Evolutionary conservation across 2,888 invertebrate genomes (phyloP).

Genomic region (Calliphora vomitoria): DNA sequence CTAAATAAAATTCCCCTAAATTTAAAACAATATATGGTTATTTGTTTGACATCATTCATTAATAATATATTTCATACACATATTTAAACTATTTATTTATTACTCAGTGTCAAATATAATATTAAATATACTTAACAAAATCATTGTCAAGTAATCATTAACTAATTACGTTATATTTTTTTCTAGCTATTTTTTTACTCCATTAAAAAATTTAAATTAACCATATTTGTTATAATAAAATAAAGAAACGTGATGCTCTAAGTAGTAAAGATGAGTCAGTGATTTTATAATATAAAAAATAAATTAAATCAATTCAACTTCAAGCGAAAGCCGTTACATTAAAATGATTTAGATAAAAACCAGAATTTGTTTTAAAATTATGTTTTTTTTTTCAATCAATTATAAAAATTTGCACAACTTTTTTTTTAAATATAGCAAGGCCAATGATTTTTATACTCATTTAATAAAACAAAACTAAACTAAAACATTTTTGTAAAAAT

Average conservation of each 20-base stretch:
- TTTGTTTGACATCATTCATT: too few species aligned
- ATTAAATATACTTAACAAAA: not conserved
- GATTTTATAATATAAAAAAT: not conserved
- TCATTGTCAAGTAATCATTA: constrained; percentile 32
- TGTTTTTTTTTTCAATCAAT: too few species aligned
- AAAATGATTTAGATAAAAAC: not conserved
- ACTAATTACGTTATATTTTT: constrained; percentile 16
- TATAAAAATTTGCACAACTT: not conserved
- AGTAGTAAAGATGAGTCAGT: not conserved
- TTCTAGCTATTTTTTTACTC: not conserved
- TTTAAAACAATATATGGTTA: too few species aligned
- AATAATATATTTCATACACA: too few species aligned
- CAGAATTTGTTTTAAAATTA: not conserved
- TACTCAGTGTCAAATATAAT: not conserved
- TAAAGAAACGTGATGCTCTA: not conserved
- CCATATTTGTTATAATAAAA: not conserved
- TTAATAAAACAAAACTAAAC: not conserved
- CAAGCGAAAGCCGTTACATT: not conserved
- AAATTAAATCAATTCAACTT: not conserved
- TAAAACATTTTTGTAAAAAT: not conserved
- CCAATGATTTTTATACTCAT: not conserved
- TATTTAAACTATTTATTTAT: too few species aligned
- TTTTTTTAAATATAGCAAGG: not conserved
- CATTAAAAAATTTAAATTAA: not conserved
- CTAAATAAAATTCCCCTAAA: too few species aligned